Conservation (phyloP, 2,888 invertebrate genomes). For the Volucella inflata region DNA sequence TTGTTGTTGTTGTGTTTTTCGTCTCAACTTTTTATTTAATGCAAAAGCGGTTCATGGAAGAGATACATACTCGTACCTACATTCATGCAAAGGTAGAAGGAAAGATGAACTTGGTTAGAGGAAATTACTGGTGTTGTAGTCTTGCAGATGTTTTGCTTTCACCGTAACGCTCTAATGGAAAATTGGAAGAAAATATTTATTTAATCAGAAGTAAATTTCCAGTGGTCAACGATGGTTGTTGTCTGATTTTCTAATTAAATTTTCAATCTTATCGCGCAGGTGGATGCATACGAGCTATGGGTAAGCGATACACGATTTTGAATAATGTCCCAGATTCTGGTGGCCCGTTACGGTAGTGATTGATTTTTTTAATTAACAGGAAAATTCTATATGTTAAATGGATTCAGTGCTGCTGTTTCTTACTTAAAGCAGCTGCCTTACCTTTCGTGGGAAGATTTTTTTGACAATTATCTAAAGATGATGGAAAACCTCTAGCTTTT, state of each 20-base stretch:
- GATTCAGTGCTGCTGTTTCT: too few relatives aligned
- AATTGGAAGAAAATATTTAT: constrained; percentile 57
- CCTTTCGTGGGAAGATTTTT: too few relatives aligned
- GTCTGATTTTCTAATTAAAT: constrained; percentile 58
- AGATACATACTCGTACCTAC: too few relatives aligned
- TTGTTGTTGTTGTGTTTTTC: constrained; percentile 27
- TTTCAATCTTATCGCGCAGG: constrained; percentile 34
- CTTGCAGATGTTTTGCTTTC: constrained; percentile 48
- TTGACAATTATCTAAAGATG: too few relatives aligned
- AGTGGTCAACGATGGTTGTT: constrained; percentile 22
- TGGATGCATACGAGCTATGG: neutral
- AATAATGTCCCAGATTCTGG: constrained; percentile 46
- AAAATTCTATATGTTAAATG: too few relatives aligned
- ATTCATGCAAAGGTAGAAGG: neutral
- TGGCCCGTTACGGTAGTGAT: constrained; percentile 29
- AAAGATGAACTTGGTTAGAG: constrained; percentile 12
- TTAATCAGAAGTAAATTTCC: constrained; percentile 67
- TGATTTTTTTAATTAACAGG: constrained; percentile 10
- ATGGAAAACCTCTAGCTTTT: too few relatives aligned
- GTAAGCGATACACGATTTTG: constrained; percentile 4
- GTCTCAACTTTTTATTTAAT: constrained; percentile 46
- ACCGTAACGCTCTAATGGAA: constrained; percentile 29
- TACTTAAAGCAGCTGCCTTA: too few relatives aligned
- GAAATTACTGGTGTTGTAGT: neutral
- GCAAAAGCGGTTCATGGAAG: neutral